Base-by-base conservation (phyloP, 35 echinoderm and acorn worm genomes). In the Heliocidaris tuberculata region DNA sequence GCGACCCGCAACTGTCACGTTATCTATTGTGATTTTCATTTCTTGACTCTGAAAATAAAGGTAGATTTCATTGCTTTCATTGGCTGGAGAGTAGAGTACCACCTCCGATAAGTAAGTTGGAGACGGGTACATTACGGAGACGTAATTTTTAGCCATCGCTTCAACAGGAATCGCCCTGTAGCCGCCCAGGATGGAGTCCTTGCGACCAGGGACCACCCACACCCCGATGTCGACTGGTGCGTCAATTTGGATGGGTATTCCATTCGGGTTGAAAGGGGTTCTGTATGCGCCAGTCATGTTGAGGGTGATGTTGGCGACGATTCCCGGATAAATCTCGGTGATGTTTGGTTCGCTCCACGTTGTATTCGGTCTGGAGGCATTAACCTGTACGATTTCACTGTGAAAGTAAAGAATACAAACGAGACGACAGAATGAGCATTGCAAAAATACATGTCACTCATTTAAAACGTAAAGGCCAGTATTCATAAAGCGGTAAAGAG, bases 161-260 rank as follows among this genome's bases (percentile, higher is more conserved):
- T 52, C 91, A 19, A 30, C 5, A 5, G 91, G 91, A 13, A 93
- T 52, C 48, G 91, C 91, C 29, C 91, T 19, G 50, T 93, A 93
- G 5, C 91, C 91, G 17, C 50, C 91, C 6, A 93, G 91, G 30
- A 59, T 31, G 48, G 48, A 59, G 21, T 93, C 49, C 31, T n/a
- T n/a, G 16, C 91, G 47, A 32, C 91, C 50, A 12, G 47, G 91
- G 29, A 59, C 27, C 16, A 93, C 91, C 91, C 91, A 93, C n/a
- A 93, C 47, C 16, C 31, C 47, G n/a, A 93, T 59, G 50, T 49
- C 91, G 21, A n/a, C 48, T 1, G 59, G 31, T n/a, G 91, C 48
- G 6, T 50, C 91, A 48, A 93, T 59, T 93, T 93, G 91, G 50
- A 93, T 59, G 2, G 91, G n/a, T 32, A 93, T 59, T 49, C 91